These are phyloP conservation scores for Bombylius discolor DNA, from an alignment of 2,888 invertebrate species.

Conservation along the genomic window DNA sequence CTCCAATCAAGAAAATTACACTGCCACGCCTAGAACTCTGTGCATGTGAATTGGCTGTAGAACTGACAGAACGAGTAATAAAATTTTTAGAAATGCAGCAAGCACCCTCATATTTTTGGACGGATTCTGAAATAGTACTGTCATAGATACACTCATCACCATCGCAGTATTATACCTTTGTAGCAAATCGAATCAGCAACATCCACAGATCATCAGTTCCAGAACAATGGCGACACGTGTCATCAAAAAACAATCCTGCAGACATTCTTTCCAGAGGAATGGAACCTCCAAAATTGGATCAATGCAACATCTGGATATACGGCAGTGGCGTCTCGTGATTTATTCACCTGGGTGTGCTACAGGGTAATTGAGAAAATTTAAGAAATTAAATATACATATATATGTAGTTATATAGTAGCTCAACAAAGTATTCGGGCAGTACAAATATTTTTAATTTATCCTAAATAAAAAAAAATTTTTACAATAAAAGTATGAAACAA, in stretches of 20 bases:
- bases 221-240: not conserved
- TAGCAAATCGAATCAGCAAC: conserved; percentile 21
- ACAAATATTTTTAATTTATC: too few species aligned
- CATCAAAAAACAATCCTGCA: not conserved
- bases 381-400: too few species aligned
- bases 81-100: not conserved
- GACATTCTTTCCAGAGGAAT: not conserved
- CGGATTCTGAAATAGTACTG: conserved; percentile 15
- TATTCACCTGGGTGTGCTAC: too few species aligned
- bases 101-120: conserved; percentile 10
- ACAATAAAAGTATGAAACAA: too few species aligned
- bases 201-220: conserved; percentile 15
- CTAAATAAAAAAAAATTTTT: too few species aligned
- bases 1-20: not conserved
- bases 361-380: too few species aligned
- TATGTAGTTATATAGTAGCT: too few species aligned
- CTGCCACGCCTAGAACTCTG: not conserved
- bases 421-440: too few species aligned
- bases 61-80: not conserved
- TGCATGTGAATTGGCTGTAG: conserved; percentile 4
- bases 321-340: too few species aligned
- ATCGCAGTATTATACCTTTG: conserved; percentile 11
- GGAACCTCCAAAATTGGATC: not conserved
- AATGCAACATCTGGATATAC: not conserved
- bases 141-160: conserved; percentile 13